Evolutionary conservation across 2,797 vertebrate genomes (phyloP), one percentile per base, ranked within the genome.

Genomic region (Notolabrus celidotus): DNA sequence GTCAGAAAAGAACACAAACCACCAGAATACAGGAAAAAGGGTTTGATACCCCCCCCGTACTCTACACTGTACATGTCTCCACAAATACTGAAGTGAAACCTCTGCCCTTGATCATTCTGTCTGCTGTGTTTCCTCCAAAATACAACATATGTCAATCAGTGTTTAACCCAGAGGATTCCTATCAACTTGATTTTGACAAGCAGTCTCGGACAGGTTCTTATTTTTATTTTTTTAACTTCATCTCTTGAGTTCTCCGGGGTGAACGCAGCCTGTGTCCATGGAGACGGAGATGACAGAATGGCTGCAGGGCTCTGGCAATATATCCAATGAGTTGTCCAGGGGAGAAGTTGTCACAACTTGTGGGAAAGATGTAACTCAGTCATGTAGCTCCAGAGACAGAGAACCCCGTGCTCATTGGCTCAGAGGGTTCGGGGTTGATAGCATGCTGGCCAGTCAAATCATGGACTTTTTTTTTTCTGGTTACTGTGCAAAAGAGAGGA

Each of bases 321-420:
- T 58, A 74, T 56, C 71, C 64, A 53, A 71, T 63, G 67, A 85
- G 70, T 64, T 74, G 67, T 82, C 74, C 82, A 78, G 66, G 47
- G 69, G 77, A 85, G 66, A 87, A 77, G 71, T 85, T 86, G 79
- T 83, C 78, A 81, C 73, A 79, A 83, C 73, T 73, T 76, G 58
- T 59, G 52, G 60, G 82, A 61, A 49, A 50, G 72, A 77, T 85
- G 74, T 67, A 72, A 70, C 65, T 75, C 83, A 74, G 54, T 71
- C 45, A 33, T 47, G 51, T 54, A 43, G 71, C 52, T 54, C 45
- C 25, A 55, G 74, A 61, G 51, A 69, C 43, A 15, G 33, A 61
- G 43, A 71, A 25, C 57, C 22, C 49, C 52, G 39, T n/a, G 7
- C 46, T 67, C 22, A 49, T 17, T 49, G 47, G 53, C 58, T 70